Evolutionary conservation across 2,797 vertebrate species (phyloP).

Genomic region (Falco cherrug): DNA sequence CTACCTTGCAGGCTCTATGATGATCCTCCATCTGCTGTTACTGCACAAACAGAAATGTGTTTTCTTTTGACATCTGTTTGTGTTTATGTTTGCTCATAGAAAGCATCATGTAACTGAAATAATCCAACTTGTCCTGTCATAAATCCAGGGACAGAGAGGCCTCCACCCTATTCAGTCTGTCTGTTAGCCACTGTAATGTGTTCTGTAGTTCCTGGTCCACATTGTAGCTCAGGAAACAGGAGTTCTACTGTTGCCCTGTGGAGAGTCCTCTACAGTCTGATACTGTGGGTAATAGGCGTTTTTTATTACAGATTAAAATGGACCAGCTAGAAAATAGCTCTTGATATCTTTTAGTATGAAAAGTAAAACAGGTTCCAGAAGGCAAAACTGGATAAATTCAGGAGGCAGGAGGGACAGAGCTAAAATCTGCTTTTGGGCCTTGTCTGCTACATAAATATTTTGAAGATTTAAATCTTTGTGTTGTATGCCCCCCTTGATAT

Average conservation of each 20-base stretch:
- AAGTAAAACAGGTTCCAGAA: not conserved
- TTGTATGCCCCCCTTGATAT: not conserved
- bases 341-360: not conserved
- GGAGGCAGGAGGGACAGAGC: not conserved
- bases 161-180: not conserved
- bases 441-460: not conserved
- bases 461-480: not conserved
- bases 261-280: not conserved
- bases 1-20: not conserved
- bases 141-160: not conserved
- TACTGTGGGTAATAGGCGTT: not conserved
- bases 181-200: not conserved
- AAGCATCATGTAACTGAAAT: not conserved
- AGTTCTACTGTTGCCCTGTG: not conserved
- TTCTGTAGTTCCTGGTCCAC: not conserved
- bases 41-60: not conserved
- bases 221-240: not conserved
- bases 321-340: not conserved
- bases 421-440: not conserved
- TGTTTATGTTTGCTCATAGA: constrained; percentile 14
- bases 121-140: not conserved
- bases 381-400: not conserved
- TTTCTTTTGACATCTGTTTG: constrained; percentile 15
- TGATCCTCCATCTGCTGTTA: constrained; percentile 16
- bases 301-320: not conserved